These are phyloP conservation scores for Zosterops borbonicus DNA, from an alignment of 2,113 vertebrate species.

Conservation along the genomic window DNA sequence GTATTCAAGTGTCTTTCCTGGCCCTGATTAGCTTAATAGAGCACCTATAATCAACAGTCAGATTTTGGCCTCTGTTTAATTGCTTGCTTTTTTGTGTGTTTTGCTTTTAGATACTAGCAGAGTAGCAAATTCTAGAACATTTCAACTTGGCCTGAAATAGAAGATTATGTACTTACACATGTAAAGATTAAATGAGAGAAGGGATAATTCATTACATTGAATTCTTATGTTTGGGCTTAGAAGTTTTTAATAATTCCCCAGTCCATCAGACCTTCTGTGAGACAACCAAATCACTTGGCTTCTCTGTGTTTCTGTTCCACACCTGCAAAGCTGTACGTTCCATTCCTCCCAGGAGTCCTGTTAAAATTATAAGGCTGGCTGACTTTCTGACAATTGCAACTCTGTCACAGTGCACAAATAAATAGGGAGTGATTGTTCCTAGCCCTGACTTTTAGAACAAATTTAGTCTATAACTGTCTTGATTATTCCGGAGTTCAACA, in stretches of 20 bases:
- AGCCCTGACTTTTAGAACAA: slow-evolving; percentile 1
- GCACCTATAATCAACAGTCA: not conserved
- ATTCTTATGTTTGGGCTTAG: not conserved
- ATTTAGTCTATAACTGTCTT: slow-evolving; percentile 19
- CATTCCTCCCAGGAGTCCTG: not conserved
- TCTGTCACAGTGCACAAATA: not conserved
- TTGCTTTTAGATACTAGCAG: not conserved
- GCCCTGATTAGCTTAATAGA: not conserved
- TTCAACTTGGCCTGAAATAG: not conserved
- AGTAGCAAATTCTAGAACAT: not conserved
- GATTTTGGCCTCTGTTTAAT: not conserved
- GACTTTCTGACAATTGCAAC: not conserved
- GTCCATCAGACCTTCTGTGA: not conserved
- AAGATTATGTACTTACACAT: not conserved
- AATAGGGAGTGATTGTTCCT: not conserved
- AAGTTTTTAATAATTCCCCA: not conserved
- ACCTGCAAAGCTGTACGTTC: not conserved
- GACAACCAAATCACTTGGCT: not conserved
- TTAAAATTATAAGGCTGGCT: slow-evolving; percentile 14
- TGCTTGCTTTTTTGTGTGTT: not conserved
- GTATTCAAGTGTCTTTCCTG: not conserved
- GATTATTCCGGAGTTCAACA: slow-evolving; percentile 23
- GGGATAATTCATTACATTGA: not conserved
- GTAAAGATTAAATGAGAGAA: not conserved
- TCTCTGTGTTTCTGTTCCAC: not conserved